Evolutionary conservation across 2,113 vertebrate species (phyloP).

Genomic region (Perognathus longimembris): DNA sequence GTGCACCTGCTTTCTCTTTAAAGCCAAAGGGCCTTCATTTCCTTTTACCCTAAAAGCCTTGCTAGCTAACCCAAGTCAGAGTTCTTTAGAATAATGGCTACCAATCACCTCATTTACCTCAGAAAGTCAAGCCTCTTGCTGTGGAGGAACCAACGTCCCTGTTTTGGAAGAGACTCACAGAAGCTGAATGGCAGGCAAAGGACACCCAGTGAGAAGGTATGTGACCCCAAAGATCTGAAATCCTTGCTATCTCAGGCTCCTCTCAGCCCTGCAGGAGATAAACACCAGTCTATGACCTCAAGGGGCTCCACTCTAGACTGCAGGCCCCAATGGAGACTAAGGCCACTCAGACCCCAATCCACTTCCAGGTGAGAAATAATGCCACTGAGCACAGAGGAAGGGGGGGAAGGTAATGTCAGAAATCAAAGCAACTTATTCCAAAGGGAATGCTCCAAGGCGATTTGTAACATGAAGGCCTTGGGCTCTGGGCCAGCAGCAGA

Average conservation of each 20-base stretch:
- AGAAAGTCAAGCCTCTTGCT: not conserved
- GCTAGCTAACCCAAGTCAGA: not conserved
- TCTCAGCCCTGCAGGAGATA: not conserved
- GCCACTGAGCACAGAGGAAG: not conserved
- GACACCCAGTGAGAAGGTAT: not conserved
- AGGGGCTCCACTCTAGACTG: not conserved
- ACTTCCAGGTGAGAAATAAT: not conserved
- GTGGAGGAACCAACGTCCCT: not conserved
- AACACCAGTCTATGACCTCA: not conserved
- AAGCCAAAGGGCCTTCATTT: not conserved
- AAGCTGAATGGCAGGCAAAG: constrained; percentile 35
- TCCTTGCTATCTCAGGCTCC: not conserved
- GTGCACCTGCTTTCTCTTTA: not conserved
- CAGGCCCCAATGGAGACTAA: not conserved
- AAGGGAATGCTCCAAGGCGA: not conserved
- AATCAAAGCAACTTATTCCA: not conserved
- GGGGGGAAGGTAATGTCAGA: not conserved
- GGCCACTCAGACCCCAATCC: not conserved
- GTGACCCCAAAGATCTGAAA: constrained; percentile 30
- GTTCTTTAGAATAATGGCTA: not conserved
- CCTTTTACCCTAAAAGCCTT: not conserved
- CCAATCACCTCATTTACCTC: not conserved
- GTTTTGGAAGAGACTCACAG: constrained; percentile 6
- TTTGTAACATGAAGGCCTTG: not conserved
- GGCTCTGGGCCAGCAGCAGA: not conserved